Evolutionary conservation across 1,140 invertebrate species (phyloP), one percentile per base, ranked within the genome.

Genomic region (Drosophila virilis): DNA sequence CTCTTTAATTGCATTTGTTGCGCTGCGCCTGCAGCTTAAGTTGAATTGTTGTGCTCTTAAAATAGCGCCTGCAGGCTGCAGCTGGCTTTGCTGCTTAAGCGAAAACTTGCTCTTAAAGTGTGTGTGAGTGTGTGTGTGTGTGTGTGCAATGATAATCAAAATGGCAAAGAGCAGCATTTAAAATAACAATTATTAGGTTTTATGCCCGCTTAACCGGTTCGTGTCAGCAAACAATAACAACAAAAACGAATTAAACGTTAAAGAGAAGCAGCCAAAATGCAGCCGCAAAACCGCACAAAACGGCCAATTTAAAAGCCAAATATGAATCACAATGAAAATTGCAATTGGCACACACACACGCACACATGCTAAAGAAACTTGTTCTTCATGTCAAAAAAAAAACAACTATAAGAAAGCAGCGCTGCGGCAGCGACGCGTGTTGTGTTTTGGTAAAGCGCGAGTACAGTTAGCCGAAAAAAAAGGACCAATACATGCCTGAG

Each of bases 301-400:
- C 54, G 65, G 65, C 70, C 70, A 69, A 74, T 69, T 69, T 74
- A 35, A 57, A 42, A 69, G 50, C 12, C 71, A 9, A 73, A 73
- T 64, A 74, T 74, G 72, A 74, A 74, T 74, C 72, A 74, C 59
- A 70, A 74, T 70, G 46, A 62, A 64, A 74, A 74, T 64, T 74
- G 72, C 65, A 74, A 64, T 52, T 71, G 61, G 60, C 69, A 59
- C 32, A 37, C 28, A 65, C 22, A 22, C 22, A 22, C 22, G 3
- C 22, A 3, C 22, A 22, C 22, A 22, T 4, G 15, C 54, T 40
- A 68, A 69, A 33, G 60, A 73, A 66, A 74, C 72, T 70, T 62
- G 59, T 74, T 74, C 59, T 70, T 60, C 48, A 37, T 58, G 46
- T 37, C 28, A 45, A 61, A 61, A 48, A 57, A 13, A 38, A 22